A percentile compares a stretch with the other conserved stretches of the same genome.
phyloP scores from a whole-genome alignment of 2,888 invertebrate species.

The Amitus sp. region DNA sequence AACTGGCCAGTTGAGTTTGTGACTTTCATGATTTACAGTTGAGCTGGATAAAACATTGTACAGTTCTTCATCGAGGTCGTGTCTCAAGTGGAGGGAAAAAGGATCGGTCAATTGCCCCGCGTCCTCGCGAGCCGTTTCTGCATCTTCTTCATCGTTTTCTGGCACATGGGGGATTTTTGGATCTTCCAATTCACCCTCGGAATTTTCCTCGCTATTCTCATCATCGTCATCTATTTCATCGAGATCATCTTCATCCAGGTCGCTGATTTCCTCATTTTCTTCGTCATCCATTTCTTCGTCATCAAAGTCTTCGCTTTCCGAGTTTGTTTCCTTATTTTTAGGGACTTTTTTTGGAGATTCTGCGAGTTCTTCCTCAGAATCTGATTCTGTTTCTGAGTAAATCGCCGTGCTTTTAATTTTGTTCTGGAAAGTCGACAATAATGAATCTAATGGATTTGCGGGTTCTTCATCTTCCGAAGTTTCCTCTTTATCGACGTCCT shows the following conservation, averaged over 20 bases:
- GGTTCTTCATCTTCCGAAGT: slow-evolving; percentile 68
- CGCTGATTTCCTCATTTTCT: slow-evolving; percentile 25
- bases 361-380: slow-evolving; percentile 22
- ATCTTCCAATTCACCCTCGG: slow-evolving; percentile 40
- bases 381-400: slow-evolving; percentile 56
- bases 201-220: slow-evolving; percentile 25
- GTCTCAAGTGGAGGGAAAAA: slow-evolving; percentile 75
- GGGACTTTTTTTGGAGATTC: neutral
- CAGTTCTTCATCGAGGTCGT: slow-evolving; percentile 74
- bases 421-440: slow-evolving; percentile 67
- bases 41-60: slow-evolving; percentile 70
- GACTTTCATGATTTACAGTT: slow-evolving; percentile 65
- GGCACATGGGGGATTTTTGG: slow-evolving; percentile 30
- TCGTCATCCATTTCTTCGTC: slow-evolving; percentile 24
- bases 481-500: slow-evolving; percentile 62
- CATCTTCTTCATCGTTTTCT: slow-evolving; percentile 57
- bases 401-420: slow-evolving; percentile 50
- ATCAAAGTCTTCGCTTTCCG: slow-evolving; percentile 18
- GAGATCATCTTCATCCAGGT: slow-evolving; percentile 35
- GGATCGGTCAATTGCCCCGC: slow-evolving; percentile 68
- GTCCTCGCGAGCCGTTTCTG: slow-evolving; percentile 61
- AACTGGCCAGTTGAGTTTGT: slow-evolving; percentile 70
- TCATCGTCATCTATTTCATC: slow-evolving; percentile 33
- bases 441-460: slow-evolving; percentile 67
- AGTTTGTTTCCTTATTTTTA: slow-evolving; percentile 22